Conservation (phyloP, 2,797 vertebrate genomes). For the Amazonetta brasiliensis region DNA sequence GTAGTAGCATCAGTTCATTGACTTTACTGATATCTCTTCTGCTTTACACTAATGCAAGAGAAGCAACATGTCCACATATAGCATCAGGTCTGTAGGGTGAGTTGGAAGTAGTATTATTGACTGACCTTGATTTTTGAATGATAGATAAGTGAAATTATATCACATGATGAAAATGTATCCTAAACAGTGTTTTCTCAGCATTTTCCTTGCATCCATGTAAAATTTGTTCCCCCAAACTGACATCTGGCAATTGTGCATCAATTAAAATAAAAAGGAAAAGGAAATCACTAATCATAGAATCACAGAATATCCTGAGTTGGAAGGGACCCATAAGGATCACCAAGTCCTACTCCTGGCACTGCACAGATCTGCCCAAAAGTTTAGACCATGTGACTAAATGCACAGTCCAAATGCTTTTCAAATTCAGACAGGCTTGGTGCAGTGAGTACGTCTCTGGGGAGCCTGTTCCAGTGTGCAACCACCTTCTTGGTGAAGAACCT, state of each 20-base stretch:
- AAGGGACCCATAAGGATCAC: too few species aligned
- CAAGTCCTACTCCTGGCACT: too few species aligned
- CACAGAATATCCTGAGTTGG: too few species aligned
- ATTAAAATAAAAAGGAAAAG: not conserved
- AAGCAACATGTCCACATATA: not conserved
- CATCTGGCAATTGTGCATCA: not conserved
- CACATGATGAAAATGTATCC: not conserved
- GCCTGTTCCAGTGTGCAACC: too few species aligned
- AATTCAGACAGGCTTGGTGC: too few species aligned
- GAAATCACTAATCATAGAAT: not conserved
- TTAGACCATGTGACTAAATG: too few species aligned
- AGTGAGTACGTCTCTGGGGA: too few species aligned
- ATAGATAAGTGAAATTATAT: not conserved
- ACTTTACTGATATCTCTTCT: not conserved
- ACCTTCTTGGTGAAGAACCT: too few species aligned
- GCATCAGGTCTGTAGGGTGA: not conserved
- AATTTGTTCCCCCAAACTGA: not conserved
- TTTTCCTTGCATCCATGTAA: not conserved
- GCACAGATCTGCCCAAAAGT: too few species aligned
- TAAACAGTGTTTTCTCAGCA: not conserved
- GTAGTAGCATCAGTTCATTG: not conserved
- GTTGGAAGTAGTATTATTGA: not conserved
- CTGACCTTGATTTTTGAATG: not conserved
- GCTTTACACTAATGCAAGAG: not conserved
- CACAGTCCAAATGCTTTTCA: too few species aligned